Evolutionary conservation across 2,113 vertebrate species (phyloP), one percentile per base, ranked within the genome.

Genomic region (Rattus norvegicus): DNA sequence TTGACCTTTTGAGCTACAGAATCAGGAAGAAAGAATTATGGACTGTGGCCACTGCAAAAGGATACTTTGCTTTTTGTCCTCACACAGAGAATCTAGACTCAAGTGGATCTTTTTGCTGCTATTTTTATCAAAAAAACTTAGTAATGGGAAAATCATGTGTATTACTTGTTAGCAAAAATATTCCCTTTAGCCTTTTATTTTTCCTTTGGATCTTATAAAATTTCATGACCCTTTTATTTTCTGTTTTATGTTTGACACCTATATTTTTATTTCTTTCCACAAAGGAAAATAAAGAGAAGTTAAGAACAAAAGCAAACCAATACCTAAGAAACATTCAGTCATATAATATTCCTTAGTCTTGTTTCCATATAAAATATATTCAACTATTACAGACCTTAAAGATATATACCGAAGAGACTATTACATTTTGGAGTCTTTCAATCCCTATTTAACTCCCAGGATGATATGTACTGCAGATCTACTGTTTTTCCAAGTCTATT

Each of bases 401-500:
- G 70, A 47, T 56, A 52, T 33, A 54, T 97, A 28, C 7, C 93
- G n/a, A 63, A 28, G 11, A 92, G 22, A 47, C 9, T 28, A 59
- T 89, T 22, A 12, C 20, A 94, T 80, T 75, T 89, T n/a, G 63
- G 85, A 67, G 24, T 52, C 30, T 79, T 89, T 33, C 76, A 13
- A 47, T 84, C 28, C 0, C 36, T 89, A 81, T 24, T 36, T 13
- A 67, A 20, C 49, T 83, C 69, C 52, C 20, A 87, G 39, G 76
- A 86, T 67, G 9, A 2, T 89, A 26, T 94, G 36, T 10, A 19
- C 6, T 69, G 9, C 2, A 30, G 22, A 59, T 79, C 52, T 47
- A 20, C 52, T 85, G 16, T 85, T 93, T 94, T 49, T 76, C 17
- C 81, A 92, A 79, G 85, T 47, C 81, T 56, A 47, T 86, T 92